Percentiles rank a stretch among this genome's conserved stretches.
These are phyloP conservation scores for Petrocephalus microphthalmus DNA, from an alignment of 2,113 vertebrate species.

Conservation along the genomic window DNA sequence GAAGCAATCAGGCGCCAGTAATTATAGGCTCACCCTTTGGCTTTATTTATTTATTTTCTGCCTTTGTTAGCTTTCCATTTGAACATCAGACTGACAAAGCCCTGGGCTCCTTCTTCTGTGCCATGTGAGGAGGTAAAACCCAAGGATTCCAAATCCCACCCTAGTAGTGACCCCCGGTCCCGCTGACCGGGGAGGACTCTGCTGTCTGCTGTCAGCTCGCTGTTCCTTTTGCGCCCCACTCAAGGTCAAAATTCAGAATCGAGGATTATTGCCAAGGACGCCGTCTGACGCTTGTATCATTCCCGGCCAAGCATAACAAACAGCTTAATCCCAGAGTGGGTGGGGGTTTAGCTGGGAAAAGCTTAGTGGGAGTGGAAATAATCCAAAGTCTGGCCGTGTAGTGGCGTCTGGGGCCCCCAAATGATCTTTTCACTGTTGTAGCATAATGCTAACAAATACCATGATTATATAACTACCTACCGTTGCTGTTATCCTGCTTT, in stretches of 20 bases:
- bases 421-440: background rate
- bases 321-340: background rate
- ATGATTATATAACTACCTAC: background rate
- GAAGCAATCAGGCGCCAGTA: no score
- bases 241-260: background rate
- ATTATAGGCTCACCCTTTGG: no score
- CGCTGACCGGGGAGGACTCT: background rate
- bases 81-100: background rate
- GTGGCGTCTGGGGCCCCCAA: background rate
- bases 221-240: background rate
- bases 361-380: background rate
- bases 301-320: background rate
- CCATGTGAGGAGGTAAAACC: background rate
- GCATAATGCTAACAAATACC: background rate
- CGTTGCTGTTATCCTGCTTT: background rate
- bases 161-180: background rate
- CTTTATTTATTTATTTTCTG: background rate
- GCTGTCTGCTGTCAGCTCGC: background rate
- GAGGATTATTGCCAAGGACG: background rate
- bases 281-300: background rate
- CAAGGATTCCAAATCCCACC: background rate
- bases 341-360: background rate
- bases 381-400: background rate
- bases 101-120: background rate
- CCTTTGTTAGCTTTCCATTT: background rate